Evolutionary conservation across 2,113 vertebrate species (phyloP).

Genomic region (Ginglymostoma cirratum): DNA sequence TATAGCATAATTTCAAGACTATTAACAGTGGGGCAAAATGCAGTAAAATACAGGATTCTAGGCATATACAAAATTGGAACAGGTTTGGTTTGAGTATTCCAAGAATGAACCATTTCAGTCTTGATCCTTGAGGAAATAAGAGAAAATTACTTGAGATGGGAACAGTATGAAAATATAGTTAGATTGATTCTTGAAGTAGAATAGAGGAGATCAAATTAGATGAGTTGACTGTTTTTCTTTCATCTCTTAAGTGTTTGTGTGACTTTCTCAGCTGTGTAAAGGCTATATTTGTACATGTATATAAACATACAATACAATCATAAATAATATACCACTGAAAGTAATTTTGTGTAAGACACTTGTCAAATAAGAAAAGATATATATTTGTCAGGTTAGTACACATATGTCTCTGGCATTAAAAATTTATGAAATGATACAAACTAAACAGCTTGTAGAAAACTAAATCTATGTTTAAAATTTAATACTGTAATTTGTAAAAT

Average conservation of each 20-base stretch:
- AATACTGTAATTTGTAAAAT: constrained; percentile 33
- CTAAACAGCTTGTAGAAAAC: constrained; percentile 42
- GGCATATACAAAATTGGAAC: background rate
- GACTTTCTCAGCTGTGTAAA: constrained; percentile 6
- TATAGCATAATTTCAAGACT: background rate
- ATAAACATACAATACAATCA: constrained; percentile 41
- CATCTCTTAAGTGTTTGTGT: background rate
- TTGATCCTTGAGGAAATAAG: background rate
- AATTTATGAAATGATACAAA: constrained; percentile 39
- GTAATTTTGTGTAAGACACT: constrained; percentile 44
- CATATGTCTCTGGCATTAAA: constrained; percentile 42
- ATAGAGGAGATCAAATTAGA: background rate
- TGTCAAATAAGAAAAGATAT: constrained; percentile 35
- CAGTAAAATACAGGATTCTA: background rate
- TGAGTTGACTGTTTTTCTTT: constrained; percentile 14
- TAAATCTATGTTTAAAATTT: constrained; percentile 40
- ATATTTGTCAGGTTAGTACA: constrained; percentile 36
- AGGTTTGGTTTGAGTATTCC: background rate
- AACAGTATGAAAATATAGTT: background rate
- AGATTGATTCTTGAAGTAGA: background rate
- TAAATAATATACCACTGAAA: constrained; percentile 64
- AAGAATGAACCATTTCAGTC: background rate
- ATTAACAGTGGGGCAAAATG: background rate
- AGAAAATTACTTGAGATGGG: background rate
- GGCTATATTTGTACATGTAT: background rate